These are phyloP conservation scores for Amiota minor DNA, from an alignment of 2,888 invertebrate genomes.

Conservation along the genomic window DNA sequence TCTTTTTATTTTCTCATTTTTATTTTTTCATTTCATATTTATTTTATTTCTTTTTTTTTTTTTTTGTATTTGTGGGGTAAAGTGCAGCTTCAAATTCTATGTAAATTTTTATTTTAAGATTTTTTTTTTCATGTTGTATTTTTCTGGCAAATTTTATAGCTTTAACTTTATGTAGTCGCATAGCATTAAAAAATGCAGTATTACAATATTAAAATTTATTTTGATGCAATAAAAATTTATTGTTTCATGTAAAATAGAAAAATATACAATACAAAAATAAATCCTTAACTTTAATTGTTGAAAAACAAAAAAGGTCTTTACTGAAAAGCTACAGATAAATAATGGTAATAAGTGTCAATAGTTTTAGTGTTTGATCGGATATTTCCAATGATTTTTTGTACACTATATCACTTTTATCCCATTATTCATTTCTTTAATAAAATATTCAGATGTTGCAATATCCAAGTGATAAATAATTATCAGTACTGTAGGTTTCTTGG, in stretches of 20 bases:
- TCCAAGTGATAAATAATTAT: no score
- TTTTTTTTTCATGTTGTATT: not conserved
- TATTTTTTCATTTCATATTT: not conserved
- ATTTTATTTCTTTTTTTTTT: not conserved
- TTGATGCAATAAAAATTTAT: not conserved
- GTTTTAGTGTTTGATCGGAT: no score
- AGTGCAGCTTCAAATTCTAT: conserved; percentile 4
- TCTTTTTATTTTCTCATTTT: conserved; percentile 15
- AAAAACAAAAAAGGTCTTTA: not conserved
- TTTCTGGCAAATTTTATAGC: not conserved
- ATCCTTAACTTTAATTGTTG: not conserved
- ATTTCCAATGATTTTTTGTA: no score
- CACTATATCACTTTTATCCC: no score
- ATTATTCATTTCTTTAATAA: no score
- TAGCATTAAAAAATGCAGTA: not conserved
- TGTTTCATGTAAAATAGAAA: not conserved
- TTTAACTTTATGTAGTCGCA: not conserved
- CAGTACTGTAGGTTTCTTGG: no score
- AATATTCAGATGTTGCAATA: no score
- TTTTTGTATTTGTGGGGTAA: not conserved
- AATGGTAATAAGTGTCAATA: no score
- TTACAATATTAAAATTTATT: not conserved
- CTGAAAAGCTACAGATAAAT: not conserved
- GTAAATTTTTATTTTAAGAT: not conserved
- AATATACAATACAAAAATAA: not conserved